A percentile compares a stretch with the other conserved stretches of the same genome.
Conservation (phyloP, 1,140 invertebrate genomes). For the Drosophila paulistorum region DNA sequence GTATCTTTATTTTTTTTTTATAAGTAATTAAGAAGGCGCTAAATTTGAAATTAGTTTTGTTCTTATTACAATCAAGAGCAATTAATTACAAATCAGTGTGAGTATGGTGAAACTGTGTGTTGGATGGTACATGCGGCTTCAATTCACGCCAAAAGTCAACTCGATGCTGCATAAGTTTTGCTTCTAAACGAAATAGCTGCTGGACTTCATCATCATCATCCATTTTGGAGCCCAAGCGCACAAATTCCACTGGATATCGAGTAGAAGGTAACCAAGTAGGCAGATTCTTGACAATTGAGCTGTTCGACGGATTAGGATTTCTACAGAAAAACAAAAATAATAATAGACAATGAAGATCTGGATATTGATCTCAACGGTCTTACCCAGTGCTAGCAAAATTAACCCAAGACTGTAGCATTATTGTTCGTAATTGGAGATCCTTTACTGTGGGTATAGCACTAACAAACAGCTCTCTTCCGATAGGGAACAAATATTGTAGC, state of each 20-base stretch:
- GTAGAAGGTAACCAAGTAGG: conserved; percentile 83
- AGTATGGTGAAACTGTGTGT: conserved; percentile 16
- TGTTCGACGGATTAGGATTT: conserved; percentile 83
- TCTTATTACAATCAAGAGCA: too few relatives aligned
- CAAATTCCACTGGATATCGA: conserved; percentile 82
- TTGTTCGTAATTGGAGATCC: conserved; percentile 84
- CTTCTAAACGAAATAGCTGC: conserved; percentile 47
- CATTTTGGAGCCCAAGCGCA: conserved; percentile 82
- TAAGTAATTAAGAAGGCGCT: too few relatives aligned
- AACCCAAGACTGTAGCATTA: conserved; percentile 87
- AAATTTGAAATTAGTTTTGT: too few relatives aligned
- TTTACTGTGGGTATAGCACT: conserved; percentile 82
- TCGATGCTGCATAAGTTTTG: conserved; percentile 60
- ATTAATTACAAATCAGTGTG: conserved; percentile 43
- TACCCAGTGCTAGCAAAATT: conserved; percentile 89
- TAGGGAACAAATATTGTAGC: conserved; percentile 89
- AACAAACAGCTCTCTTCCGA: conserved; percentile 85
- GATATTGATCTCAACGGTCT: background rate
- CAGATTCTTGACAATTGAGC: conserved; percentile 51
- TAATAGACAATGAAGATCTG: background rate
- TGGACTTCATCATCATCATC: conserved; percentile 38
- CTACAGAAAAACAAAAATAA: conserved; percentile 51
- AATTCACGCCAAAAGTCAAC: conserved; percentile 69
- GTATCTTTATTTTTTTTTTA: too few relatives aligned
- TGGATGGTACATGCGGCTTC: conserved; percentile 60